A percentile compares a stretch with the other conserved stretches of the same genome.
phyloP scores from a whole-genome alignment of 2,797 vertebrate genomes.

The Hybognathus amarus region DNA sequence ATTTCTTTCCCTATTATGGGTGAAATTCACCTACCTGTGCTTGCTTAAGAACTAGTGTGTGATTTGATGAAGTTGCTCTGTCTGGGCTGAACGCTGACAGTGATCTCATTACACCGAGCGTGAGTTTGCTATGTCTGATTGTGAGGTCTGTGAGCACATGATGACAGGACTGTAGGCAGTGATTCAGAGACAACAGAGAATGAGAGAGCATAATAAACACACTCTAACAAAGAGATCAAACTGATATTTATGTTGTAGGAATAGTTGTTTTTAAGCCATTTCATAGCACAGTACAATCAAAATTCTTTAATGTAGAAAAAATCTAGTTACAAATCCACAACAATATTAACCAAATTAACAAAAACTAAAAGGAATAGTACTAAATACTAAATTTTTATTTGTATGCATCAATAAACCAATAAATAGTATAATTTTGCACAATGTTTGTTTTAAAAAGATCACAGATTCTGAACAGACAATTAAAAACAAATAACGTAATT shows the following conservation, averaged over 20 bases:
- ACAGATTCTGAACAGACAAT: no score
- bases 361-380: background rate
- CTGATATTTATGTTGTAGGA: background rate
- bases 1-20: background rate
- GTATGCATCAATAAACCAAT: background rate
- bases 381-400: background rate
- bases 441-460: no score
- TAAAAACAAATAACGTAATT: no score
- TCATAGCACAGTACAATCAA: background rate
- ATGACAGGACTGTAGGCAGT: background rate
- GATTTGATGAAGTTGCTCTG: conserved; percentile 23
- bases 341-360: background rate
- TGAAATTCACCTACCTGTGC: background rate
- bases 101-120: conserved; percentile 20
- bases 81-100: conserved; percentile 24
- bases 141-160: conserved; percentile 4
- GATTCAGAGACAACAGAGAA: background rate
- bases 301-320: background rate
- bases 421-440: background rate
- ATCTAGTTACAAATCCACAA: background rate
- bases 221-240: background rate
- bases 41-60: background rate
- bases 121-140: conserved; percentile 17
- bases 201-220: conserved; percentile 2
- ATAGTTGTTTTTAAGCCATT: background rate